Percentiles rank a stretch among this genome's conserved stretches.
These are phyloP conservation scores for Eclectus roratus DNA, from an alignment of 2,113 vertebrate genomes.

Conservation along the genomic window DNA sequence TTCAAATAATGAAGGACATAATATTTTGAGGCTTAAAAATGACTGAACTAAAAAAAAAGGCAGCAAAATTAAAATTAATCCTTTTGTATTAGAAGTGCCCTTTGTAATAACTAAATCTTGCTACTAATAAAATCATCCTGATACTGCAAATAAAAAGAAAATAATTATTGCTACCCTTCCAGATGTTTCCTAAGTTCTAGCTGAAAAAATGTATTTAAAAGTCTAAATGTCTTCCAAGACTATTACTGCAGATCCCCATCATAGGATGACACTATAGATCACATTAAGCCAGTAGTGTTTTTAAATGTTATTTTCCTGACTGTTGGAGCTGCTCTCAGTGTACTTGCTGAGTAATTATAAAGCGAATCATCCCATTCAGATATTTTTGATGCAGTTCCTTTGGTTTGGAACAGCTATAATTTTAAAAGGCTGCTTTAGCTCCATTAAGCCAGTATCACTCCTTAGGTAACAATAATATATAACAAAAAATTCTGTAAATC, in stretches of 20 bases:
- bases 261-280: not conserved
- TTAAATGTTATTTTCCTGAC: not conserved
- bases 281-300: not conserved
- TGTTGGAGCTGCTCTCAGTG: not conserved
- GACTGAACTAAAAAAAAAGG: not conserved
- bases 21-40: not conserved
- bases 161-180: not conserved
- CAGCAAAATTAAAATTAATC: not conserved
- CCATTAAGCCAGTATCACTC: not conserved
- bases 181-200: not conserved
- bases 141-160: not conserved
- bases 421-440: not conserved
- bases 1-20: not conserved
- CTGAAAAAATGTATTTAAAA: not conserved
- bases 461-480: not conserved
- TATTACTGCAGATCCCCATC: not conserved
- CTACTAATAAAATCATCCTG: not conserved
- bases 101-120: not conserved
- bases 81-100: not conserved
- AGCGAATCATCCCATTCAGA: not conserved
- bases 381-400: not conserved
- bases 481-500: not conserved
- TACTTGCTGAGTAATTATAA: not conserved
- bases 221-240: not conserved
- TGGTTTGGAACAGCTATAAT: not conserved